These are phyloP conservation scores for Leguminivora glycinivorella DNA, from an alignment of 1,140 invertebrate genomes.

Conservation along the genomic window DNA sequence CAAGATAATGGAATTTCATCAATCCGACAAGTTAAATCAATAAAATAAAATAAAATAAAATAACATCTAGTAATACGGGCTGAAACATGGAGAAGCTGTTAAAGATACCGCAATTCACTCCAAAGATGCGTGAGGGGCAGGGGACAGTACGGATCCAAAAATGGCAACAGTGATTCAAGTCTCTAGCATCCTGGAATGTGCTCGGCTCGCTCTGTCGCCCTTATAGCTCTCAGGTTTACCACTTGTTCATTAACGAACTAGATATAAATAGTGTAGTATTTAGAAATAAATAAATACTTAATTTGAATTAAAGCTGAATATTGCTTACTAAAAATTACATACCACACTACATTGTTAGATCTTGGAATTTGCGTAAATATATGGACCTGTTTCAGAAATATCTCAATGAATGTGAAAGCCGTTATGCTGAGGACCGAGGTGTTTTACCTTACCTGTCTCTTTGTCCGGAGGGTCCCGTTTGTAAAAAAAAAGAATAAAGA, in stretches of 20 bases:
- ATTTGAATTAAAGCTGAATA: no score
- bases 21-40: slow-evolving; percentile 27
- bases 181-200: slow-evolving; percentile 44
- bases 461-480: no score
- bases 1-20: neutral
- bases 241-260: neutral
- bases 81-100: neutral
- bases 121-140: slow-evolving; percentile 13
- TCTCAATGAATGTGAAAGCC: neutral
- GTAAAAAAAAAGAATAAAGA: no score
- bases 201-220: slow-evolving; percentile 43
- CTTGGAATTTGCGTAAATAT: neutral
- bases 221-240: slow-evolving; percentile 29
- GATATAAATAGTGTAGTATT: neutral
- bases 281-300: no score
- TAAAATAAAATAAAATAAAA: slow-evolving; percentile 35
- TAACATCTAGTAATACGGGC: neutral
- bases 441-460: neutral
- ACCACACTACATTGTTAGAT: no score
- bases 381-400: neutral
- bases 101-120: slow-evolving; percentile 10
- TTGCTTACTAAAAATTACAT: no score
- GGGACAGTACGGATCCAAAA: slow-evolving; percentile 12
- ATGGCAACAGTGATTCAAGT: slow-evolving; percentile 43
- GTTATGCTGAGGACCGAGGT: neutral